Evolutionary conservation across 2,888 invertebrate species (phyloP), one percentile per base, ranked within the genome.

Genomic region (Pediacus dermestoides): DNA sequence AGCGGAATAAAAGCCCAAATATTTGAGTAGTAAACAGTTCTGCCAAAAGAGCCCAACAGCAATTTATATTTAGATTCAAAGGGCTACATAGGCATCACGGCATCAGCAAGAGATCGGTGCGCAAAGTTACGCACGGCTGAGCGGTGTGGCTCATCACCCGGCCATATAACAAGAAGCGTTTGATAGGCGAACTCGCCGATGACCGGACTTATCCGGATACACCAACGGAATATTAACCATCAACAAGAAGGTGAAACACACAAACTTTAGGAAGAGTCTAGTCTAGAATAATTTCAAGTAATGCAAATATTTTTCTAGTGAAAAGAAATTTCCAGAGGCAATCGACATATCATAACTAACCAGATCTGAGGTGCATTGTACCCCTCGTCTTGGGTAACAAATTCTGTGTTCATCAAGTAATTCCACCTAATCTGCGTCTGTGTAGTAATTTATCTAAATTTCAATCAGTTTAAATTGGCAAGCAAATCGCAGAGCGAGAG

Each of bases 1-100:
- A 55, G 58, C 50, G 55, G 60, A 55, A 62, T 64, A 64, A 64
- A 63, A 64, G 64, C 60, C 52, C 63, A 64, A 64, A 64, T 64
- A 64, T 64, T 64, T 64, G 61, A 58, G 53, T 47, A 52, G 60
- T 49, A 61, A 62, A 63, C 60, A 63, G 51, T 46, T 51, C 49
- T 44, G 52, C 46, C 44, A 47, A 54, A 35, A 33, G 33, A 34
- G 43, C 34, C 39, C 50, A 42, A 49, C 45, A 45, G 47, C 57
- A 61, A 61, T 62, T 60, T 61, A 60, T 62, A 62, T 62, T 62
- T 53, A 55, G 55, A 52, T 55, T 50, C 39, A 41, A 46, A 45
- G n/a, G n/a, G n/a, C n/a, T n/a, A n/a, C n/a, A n/a, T n/a, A n/a
- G n/a, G 40, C 46, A 44, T 48, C 46, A 31, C 42, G 51, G 40